Base-by-base conservation (phyloP, 1,140 invertebrate genomes). In the Carposina sasakii region DNA sequence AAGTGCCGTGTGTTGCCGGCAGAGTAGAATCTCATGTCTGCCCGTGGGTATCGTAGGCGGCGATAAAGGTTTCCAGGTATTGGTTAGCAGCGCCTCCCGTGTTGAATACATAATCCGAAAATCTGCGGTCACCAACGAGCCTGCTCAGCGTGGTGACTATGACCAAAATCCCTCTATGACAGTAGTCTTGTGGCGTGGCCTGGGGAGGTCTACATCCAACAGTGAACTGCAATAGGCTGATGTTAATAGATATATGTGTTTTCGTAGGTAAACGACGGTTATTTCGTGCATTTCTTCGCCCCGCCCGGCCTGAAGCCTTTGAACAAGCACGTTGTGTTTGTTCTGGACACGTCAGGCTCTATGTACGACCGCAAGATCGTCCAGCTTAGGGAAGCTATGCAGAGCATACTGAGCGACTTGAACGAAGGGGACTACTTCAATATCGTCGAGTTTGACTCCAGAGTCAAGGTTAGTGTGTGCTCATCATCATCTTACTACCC, bases 231-330 rank as follows among this genome's bases (percentile, higher is more conserved):
- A 26, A 26, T 12, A 5, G 12, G 24, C 24, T 12, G 24, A 26
- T 1, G 8, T n/a, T 2, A 2, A 30, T 23, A 26, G 15, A 33
- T 8, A 36, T 15, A 20, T 28, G 24, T 16, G 16, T 44, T 30
- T 26, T 20, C 50, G 6, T 71, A 91, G 89, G 85, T 92, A 3
- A 89, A 91, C 52, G 89, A 92, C 57, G 92, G 92, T 0, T 92
- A 93, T 72, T 94, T 93, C 73, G 91, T 93, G 2, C 92, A 93
- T 61, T 93, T 91, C 81, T 91, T 92, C 60, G 88, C 91, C 1
- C 91, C 91, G 1, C 54, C 54, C 3, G 76, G 86, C 20, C 71
- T 92, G 40, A 76, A 86, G 22, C 85, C 90, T 2, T 71, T 92
- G 33, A 86, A 84, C 16, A 92, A 92, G 67, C 89, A 92, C 57